Evolutionary conservation across 2,113 vertebrate genomes (phyloP).

Genomic region (Benitochromis conjunctus): DNA sequence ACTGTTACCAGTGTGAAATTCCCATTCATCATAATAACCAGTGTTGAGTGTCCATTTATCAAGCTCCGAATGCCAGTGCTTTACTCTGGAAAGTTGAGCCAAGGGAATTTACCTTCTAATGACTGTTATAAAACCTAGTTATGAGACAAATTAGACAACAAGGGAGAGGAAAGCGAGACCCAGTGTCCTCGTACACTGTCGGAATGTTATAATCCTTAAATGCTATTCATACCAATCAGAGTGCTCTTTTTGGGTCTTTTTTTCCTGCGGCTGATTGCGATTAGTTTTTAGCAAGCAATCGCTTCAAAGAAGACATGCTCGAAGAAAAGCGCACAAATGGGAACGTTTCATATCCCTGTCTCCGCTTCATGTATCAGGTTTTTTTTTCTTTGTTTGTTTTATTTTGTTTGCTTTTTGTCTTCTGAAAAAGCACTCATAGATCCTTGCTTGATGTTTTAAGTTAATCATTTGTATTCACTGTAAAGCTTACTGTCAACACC

Average conservation of each 20-base stretch:
- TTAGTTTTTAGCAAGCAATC: not conserved
- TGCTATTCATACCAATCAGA: not conserved
- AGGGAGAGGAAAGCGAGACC: conserved; percentile 19
- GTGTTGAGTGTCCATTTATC: conserved; percentile 75
- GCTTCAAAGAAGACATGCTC: not conserved
- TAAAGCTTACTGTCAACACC: not conserved
- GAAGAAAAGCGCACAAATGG: conserved; percentile 9
- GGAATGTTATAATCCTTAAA: not conserved
- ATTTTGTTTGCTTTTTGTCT: not conserved
- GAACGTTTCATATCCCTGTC: conserved; percentile 7
- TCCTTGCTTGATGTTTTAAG: conserved; percentile 6
- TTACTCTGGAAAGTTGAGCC: conserved; percentile 34
- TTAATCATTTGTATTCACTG: conserved; percentile 32
- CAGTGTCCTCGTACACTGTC: not conserved
- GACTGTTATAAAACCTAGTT: conserved; percentile 45
- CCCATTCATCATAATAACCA: conserved; percentile 78
- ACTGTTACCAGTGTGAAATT: conserved; percentile 63
- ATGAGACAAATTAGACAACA: conserved; percentile 56
- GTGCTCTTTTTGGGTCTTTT: not conserved
- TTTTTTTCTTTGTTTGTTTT: not conserved
- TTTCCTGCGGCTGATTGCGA: not conserved
- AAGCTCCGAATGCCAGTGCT: conserved; percentile 34
- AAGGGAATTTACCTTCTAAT: conserved; percentile 48
- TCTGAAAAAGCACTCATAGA: not conserved
- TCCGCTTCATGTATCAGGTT: conserved; percentile 13